Conservation (phyloP, 2,797 vertebrate genomes). For the Spea hammondii region DNA sequence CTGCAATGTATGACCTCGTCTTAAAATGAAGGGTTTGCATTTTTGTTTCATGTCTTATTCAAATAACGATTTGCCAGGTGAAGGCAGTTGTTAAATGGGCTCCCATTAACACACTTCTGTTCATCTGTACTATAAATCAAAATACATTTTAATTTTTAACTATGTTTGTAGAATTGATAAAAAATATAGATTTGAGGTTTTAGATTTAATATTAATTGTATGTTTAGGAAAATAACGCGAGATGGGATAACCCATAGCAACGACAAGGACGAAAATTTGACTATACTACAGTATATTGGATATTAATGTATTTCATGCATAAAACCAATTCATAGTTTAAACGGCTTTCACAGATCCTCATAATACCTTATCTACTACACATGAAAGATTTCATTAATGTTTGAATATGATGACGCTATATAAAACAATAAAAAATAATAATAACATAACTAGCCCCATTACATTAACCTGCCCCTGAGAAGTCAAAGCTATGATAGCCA, state of each 20-base stretch:
- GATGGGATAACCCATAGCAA: neutral
- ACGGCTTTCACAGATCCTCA: too few species aligned
- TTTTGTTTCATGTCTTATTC: conserved; percentile 38
- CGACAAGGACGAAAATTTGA: neutral
- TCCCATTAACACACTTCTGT: conserved; percentile 25
- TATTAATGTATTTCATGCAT: too few species aligned
- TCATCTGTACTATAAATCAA: conserved; percentile 14
- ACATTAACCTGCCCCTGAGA: too few species aligned
- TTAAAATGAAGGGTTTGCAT: conserved; percentile 42
- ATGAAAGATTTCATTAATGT: too few species aligned
- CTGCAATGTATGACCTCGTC: conserved; percentile 33
- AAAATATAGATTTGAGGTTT: conserved; percentile 17
- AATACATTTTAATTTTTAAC: conserved; percentile 30
- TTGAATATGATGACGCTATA: too few species aligned
- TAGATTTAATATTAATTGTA: conserved; percentile 31
- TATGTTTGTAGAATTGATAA: conserved; percentile 11
- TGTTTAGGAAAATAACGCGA: conserved; percentile 18
- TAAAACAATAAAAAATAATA: too few species aligned
- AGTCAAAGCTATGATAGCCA: too few species aligned
- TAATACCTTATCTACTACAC: too few species aligned
- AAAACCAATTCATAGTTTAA: too few species aligned
- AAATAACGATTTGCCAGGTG: conserved; percentile 34
- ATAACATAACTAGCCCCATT: too few species aligned
- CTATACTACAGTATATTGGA: too few species aligned
- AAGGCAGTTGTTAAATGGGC: conserved; percentile 25